Evolutionary conservation across 2,797 vertebrate species (phyloP).

Genomic region (Betta splendens): DNA sequence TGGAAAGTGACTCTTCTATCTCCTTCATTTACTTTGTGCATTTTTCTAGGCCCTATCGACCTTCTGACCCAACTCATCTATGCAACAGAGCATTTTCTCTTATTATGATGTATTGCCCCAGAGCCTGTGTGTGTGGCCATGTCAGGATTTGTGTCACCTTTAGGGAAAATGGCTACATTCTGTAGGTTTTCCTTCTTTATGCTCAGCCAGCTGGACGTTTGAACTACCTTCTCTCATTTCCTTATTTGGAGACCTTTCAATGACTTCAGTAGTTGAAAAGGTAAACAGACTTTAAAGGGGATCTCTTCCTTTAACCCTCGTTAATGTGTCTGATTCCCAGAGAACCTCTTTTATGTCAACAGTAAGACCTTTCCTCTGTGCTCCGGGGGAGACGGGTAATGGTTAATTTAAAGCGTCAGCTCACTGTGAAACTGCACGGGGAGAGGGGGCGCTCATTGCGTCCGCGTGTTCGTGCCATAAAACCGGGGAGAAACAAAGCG

Average conservation of each 20-base stretch:
- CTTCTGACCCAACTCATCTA: not conserved
- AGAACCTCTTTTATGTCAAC: slow-evolving; percentile 39
- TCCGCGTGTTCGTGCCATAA: slow-evolving; percentile 7
- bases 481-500: slow-evolving; percentile 32
- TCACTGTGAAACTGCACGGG: slow-evolving; percentile 58
- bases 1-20: no score
- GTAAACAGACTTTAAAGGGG: slow-evolving; percentile 46
- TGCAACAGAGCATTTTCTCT: not conserved
- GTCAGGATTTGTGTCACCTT: no score
- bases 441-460: slow-evolving; percentile 7
- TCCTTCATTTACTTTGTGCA: no score
- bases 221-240: slow-evolving; percentile 25
- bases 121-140: no score
- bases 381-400: slow-evolving; percentile 25
- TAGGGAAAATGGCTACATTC: no score
- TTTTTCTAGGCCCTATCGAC: no score
- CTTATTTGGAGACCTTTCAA: slow-evolving; percentile 48
- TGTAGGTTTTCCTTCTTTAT: slow-evolving; percentile 12
- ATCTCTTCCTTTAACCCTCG: slow-evolving; percentile 30
- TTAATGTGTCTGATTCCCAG: slow-evolving; percentile 29
- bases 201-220: slow-evolving; percentile 11
- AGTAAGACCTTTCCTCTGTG: slow-evolving; percentile 23
- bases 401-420: slow-evolving; percentile 41
- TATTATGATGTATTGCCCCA: no score
- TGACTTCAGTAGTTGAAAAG: slow-evolving; percentile 36